Evolutionary conservation across 2,888 invertebrate species (phyloP), one percentile per base, ranked within the genome.

Genomic region (Agonopterix arenella): DNA sequence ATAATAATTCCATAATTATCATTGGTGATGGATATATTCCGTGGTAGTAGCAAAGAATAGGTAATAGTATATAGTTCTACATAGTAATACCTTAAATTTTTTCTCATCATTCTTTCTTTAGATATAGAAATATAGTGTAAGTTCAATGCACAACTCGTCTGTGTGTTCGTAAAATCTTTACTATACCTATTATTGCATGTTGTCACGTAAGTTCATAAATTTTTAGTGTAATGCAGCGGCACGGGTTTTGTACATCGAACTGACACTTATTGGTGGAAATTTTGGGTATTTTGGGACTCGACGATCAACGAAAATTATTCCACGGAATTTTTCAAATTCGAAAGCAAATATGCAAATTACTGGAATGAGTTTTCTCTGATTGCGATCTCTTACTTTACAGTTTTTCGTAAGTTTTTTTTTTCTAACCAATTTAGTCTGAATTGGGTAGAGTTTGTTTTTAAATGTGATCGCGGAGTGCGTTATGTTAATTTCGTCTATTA

Each of bases 151-250:
- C 43, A 43, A 13, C 9, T 4, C 28, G 36, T 18, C 51, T 13
- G 64, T 72, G 58, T 68, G 64, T 66, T 53, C 52, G 10, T 45
- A 2, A 40, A 52, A 55, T 48, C 54, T 28, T 56, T 53, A 47
- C 41, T 51, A 54, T 60, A 56, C 59, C 51, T 52, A 61, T 61
- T 67, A 66, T 67, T 62, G 61, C 63, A 64, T 60, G 55, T 62
- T 66, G 68, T 66, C 74, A 70, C 70, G 70, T 72, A 64, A 65
- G 58, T 68, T 63, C 60, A 64, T 62, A 64, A 62, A 68, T 62
- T 71, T 71, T 73, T 68, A 70, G 64, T 65, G 60, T 59, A 68
- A 64, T 53, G 57, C 63, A 66, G 67, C 70, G 47, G 16, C 16
- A 63, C 59, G 57, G 59, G 57, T 59, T 51, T 50, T 52, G 55